phyloP scores from a whole-genome alignment of 2,888 invertebrate species.

The Lepidochitona cinerea region DNA sequence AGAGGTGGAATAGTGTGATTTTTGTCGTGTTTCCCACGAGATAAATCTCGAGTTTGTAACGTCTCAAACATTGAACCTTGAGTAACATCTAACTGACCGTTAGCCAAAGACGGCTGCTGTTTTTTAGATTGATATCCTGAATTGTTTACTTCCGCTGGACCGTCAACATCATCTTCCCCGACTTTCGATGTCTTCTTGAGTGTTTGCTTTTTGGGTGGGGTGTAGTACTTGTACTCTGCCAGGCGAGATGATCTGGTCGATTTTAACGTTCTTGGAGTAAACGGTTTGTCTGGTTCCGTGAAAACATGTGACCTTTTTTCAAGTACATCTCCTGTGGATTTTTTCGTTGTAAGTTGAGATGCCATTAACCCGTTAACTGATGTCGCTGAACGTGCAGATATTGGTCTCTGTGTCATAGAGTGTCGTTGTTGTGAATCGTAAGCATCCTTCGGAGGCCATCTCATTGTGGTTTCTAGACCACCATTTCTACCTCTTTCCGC shows the following conservation, averaged over 20 bases:
- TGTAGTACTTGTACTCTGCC: constrained; percentile 64
- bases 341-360: neutral
- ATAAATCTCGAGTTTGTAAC: constrained; percentile 61
- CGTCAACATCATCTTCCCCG: constrained; percentile 14
- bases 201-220: constrained; percentile 44
- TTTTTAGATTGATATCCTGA: neutral
- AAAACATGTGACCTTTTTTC: constrained; percentile 61
- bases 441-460: neutral
- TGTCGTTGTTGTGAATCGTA: neutral
- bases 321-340: constrained; percentile 48
- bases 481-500: neutral
- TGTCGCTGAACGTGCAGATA: neutral
- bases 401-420: neutral
- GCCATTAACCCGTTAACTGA: neutral
- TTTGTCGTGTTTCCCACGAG: constrained; percentile 28
- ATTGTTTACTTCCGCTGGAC: constrained; percentile 35
- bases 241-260: constrained; percentile 60
- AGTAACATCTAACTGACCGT: constrained; percentile 21
- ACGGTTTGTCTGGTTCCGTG: constrained; percentile 64
- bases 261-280: constrained; percentile 66
- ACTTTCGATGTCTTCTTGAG: neutral
- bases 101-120: neutral
- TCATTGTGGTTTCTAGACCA: neutral
- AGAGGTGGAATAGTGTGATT: constrained; percentile 58
- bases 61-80: constrained; percentile 57